phyloP scores from a whole-genome alignment of 2,888 invertebrate genomes.

The Chaetogeoica ovagalla region DNA sequence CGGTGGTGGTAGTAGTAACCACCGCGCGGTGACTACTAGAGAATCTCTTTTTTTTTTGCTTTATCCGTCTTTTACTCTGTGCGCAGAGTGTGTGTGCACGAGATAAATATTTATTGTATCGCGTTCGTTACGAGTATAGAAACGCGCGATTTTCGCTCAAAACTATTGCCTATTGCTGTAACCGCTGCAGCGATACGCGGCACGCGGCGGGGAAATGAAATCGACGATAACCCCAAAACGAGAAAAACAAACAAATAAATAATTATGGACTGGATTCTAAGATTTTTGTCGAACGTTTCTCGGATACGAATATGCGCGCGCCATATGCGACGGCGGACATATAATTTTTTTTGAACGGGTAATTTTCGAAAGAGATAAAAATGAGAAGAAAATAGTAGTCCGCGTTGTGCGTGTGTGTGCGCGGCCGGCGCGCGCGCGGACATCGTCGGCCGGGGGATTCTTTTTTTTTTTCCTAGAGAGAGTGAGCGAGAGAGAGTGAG shows the following conservation, averaged over 20 bases:
- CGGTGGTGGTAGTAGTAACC: constrained; percentile 8
- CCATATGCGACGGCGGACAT: too few species aligned
- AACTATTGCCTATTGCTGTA: too few species aligned
- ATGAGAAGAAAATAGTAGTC: not conserved
- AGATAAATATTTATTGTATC: not conserved
- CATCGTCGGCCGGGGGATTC: not conserved
- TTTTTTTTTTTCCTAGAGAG: too few species aligned
- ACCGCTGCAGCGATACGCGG: too few species aligned
- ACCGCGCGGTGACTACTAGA: constrained; percentile 16
- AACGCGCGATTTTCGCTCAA: not conserved
- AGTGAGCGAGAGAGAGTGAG: too few species aligned
- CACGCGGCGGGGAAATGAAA: too few species aligned
- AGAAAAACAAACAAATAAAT: too few species aligned
- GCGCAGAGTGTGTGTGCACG: not conserved
- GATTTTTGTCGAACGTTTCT: too few species aligned
- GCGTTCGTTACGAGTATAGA: not conserved
- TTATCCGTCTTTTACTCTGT: too few species aligned
- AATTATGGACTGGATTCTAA: too few species aligned
- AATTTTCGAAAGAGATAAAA: not conserved
- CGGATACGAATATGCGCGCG: too few species aligned
- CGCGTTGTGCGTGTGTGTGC: not conserved
- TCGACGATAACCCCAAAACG: too few species aligned
- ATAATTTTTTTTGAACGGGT: not conserved
- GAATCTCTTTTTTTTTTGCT: not conserved
- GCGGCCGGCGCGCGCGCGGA: constrained; percentile 2